Evolutionary conservation across 2,888 invertebrate species (phyloP).

Genomic region (Boloria euphrosyne): DNA sequence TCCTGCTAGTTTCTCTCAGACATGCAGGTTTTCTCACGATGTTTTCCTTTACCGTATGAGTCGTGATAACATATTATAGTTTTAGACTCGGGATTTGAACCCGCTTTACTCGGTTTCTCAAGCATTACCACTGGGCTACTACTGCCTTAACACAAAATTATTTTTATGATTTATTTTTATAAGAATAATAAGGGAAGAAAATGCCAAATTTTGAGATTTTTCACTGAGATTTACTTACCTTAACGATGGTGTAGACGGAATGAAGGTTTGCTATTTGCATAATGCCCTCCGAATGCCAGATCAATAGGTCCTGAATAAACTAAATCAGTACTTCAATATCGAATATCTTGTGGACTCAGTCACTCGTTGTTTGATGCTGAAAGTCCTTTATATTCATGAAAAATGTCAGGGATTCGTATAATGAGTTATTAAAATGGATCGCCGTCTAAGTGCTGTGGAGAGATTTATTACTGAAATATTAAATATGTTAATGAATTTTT

Average conservation of each 20-base stretch:
- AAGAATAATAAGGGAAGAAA: background rate
- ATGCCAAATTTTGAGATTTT: slow-evolving; percentile 12
- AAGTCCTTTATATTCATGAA: slow-evolving; percentile 45
- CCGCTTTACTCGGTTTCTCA: too few species aligned
- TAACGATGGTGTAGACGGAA: slow-evolving; percentile 28
- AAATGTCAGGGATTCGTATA: slow-evolving; percentile 34
- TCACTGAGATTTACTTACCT: slow-evolving; percentile 19
- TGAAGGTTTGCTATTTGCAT: slow-evolving; percentile 34
- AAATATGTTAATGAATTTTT: too few species aligned
- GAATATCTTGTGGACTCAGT: slow-evolving; percentile 45
- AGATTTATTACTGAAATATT: too few species aligned
- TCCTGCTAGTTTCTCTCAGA: too few species aligned
- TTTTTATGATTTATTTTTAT: too few species aligned
- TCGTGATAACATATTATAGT: too few species aligned
- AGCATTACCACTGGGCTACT: too few species aligned
- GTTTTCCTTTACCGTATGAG: too few species aligned
- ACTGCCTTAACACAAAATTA: too few species aligned
- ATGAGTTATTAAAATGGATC: slow-evolving; percentile 26
- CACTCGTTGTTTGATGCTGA: slow-evolving; percentile 37
- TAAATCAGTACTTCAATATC: slow-evolving; percentile 42
- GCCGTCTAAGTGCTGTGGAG: too few species aligned
- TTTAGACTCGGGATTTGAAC: too few species aligned
- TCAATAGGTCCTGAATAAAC: slow-evolving; percentile 45
- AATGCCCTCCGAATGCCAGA: slow-evolving; percentile 36
- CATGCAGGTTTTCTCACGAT: too few species aligned